Base-by-base conservation (phyloP, 2,113 vertebrate genomes). In the Pseudopodoces humilis region DNA sequence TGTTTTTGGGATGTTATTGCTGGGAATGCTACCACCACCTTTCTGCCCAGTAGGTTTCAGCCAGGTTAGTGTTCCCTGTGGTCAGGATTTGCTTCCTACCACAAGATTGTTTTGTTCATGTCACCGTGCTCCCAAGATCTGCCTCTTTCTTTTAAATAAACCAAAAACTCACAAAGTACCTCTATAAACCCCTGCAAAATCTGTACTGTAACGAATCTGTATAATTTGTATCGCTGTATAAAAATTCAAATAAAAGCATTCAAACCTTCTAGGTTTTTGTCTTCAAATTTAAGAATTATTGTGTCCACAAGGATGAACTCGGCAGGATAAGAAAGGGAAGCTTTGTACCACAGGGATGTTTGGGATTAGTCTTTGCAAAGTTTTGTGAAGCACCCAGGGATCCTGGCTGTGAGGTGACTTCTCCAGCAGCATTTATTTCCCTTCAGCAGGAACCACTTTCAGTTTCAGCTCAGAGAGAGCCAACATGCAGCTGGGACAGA, bases 171-270 rank as follows among this genome's bases (percentile, higher is more conserved):
- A 95, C 81, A 5, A 8, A 88, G 87, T 92, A 96, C 92, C 91
- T 97, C 94, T 96, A 75, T 41, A 91, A 97, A 88, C 56, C 95
- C 88, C 90, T 70, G 67, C 79, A 70, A 44, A 88, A 77, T 63
- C 93, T 94, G 83, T 92, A 94, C 92, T 95, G 95, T 97, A 96
- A 86, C 3, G 10, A 79, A 87, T 25, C 93, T 92, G 81, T 93
- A 83, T 44, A 52, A 91, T 92, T 95, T 95, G 68, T 96, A 96
- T 92, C 53, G 95, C 95, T 92, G 88, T 95, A 95, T 70, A 84
- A 93, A 94, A 90, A 85, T 80, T 75, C 16, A 52, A 95, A 94
- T 92, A 92, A 87, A 96, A 92, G 64, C 58, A 9, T 86, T 96
- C 72, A 79, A 63, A 92, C 85, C 79, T 86, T 19, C 50, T 53